Percentiles rank a stretch among this genome's conserved stretches.
Evolutionary conservation across 2,113 vertebrate species (phyloP).

Genomic region (Oncorhynchus nerka): DNA sequence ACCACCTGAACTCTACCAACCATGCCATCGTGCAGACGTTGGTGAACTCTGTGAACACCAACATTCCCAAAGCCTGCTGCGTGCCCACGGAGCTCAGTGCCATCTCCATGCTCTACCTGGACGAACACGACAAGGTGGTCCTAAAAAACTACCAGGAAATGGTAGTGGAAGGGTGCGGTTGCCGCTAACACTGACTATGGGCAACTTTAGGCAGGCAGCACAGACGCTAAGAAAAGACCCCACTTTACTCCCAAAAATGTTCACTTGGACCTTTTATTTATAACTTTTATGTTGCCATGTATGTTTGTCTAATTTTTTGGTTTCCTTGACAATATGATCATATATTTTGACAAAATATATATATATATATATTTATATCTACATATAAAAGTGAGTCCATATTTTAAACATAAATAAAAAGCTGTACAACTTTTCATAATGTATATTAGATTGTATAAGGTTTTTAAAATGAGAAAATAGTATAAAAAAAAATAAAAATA

Average conservation of each 20-base stretch:
- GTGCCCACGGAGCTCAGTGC: conserved; percentile 98
- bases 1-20: conserved; percentile 98
- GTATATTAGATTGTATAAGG: conserved; percentile 83
- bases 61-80: conserved; percentile 97
- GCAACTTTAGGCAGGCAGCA: conserved; percentile 39
- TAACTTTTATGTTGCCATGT: conserved; percentile 89
- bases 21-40: conserved; percentile 98
- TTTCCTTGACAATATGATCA: conserved; percentile 98
- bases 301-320: conserved; percentile 76
- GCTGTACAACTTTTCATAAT: conserved; percentile 83
- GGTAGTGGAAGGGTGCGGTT: conserved; percentile 98
- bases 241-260: conserved; percentile 62
- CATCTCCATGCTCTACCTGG: conserved; percentile 98
- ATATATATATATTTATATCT: conserved; percentile 97
- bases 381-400: conserved; percentile 96
- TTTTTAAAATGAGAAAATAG: conserved; percentile 77
- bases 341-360: conserved; percentile 96
- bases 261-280: conserved; percentile 94
- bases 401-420: conserved; percentile 92
- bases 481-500: conserved; percentile 68
- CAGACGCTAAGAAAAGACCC: conserved; percentile 36
- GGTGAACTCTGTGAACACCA: conserved; percentile 97
- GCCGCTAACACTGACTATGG: conserved; percentile 76
- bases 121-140: conserved; percentile 98
- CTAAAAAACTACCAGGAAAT: conserved; percentile 99